A percentile compares a stretch with the other conserved stretches of the same genome.
phyloP scores from a whole-genome alignment of 1,140 invertebrate species.

The Lepidostoma basale region DNA sequence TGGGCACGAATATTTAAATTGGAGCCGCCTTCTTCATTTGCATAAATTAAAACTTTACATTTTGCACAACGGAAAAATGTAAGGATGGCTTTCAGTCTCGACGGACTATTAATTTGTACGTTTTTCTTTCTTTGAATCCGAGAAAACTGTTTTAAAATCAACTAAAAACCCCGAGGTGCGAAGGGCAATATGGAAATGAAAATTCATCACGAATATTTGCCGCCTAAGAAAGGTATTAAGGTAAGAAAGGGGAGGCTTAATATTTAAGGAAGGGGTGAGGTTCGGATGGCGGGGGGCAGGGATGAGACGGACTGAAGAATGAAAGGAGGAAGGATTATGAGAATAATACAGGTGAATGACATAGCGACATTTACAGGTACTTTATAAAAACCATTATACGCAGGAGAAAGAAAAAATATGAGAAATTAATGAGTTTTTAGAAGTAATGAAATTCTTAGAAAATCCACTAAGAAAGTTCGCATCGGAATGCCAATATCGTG shows the following conservation, averaged over 20 bases:
- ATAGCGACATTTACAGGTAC: not conserved
- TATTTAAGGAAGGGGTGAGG: not conserved
- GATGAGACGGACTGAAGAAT: not conserved
- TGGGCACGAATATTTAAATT: too few relatives aligned
- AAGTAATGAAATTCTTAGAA: too few relatives aligned
- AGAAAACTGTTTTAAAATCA: too few relatives aligned
- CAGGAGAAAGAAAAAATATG: not conserved
- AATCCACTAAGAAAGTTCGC: too few relatives aligned
- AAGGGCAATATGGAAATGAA: constrained; percentile 10
- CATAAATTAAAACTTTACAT: too few relatives aligned
- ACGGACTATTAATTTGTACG: too few relatives aligned
- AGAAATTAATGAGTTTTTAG: not conserved
- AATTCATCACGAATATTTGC: not conserved
- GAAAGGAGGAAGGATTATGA: not conserved
- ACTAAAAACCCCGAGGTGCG: too few relatives aligned
- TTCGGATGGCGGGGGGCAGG: not conserved
- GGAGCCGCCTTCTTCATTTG: too few relatives aligned
- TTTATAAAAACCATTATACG: not conserved
- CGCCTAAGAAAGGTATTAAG: constrained; percentile 7
- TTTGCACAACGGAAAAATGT: too few relatives aligned
- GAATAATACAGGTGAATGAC: not conserved
- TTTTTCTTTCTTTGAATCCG: too few relatives aligned
- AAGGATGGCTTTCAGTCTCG: too few relatives aligned
- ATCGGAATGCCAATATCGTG: too few relatives aligned
- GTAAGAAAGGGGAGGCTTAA: not conserved